Evolutionary conservation across 2,888 invertebrate genomes (phyloP).

Genomic region (Phytoseiulus persimilis): DNA sequence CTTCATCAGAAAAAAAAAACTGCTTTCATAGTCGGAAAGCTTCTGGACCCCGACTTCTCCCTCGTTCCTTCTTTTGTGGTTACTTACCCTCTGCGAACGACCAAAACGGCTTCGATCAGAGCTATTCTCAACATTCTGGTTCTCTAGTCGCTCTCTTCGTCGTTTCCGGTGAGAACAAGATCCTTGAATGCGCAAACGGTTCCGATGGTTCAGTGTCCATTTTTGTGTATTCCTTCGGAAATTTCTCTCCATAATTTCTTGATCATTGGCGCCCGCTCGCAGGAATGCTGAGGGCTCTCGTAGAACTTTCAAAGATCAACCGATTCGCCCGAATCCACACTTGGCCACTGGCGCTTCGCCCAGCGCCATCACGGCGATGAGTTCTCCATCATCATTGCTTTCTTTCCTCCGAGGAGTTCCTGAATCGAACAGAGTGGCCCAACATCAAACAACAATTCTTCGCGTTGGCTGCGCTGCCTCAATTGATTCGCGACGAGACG

Average conservation of each 20-base stretch:
- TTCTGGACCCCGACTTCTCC: background rate
- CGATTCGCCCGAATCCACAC: background rate
- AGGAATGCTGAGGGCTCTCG: background rate
- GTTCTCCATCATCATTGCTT: background rate
- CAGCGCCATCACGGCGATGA: background rate
- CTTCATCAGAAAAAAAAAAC: too few relatives aligned
- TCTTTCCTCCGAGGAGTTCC: background rate
- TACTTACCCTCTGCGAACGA: background rate
- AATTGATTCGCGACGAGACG: background rate
- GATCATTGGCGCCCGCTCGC: background rate
- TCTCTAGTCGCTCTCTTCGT: background rate
- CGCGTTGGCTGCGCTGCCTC: background rate
- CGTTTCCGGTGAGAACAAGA: background rate
- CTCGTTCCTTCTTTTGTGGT: background rate
- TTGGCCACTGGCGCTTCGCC: too few relatives aligned
- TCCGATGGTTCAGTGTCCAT: background rate
- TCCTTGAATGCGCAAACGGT: background rate
- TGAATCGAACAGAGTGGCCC: background rate
- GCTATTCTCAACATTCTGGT: background rate
- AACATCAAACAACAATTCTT: background rate
- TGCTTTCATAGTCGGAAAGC: background rate
- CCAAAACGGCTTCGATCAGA: background rate
- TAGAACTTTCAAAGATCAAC: background rate
- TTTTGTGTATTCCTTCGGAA: background rate
- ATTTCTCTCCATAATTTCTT: background rate